Evolutionary conservation across 2,113 vertebrate genomes (phyloP), one percentile per base, ranked within the genome.

Genomic region (Hemiprocne comata): DNA sequence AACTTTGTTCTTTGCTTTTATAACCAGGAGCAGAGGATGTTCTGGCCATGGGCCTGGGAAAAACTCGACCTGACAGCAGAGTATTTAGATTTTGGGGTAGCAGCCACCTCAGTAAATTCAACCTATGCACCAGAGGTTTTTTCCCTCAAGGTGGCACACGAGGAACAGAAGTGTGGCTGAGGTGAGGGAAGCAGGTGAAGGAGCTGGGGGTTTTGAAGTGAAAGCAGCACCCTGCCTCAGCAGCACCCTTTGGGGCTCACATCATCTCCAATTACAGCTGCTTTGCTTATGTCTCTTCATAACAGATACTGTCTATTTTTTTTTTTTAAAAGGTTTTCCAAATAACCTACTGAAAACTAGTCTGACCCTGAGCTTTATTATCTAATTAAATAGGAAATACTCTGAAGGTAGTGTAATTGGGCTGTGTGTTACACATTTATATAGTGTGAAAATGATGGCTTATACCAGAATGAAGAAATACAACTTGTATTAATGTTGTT

Each of bases 71-170:
- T 73, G 21, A n/a, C 60, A 78, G 28, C 6, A 61, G 70, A 76
- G 2, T 5, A 15, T 58, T 55, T 66, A 46, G 40, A 70, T 29
- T 62, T 87, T 48, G 5, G 15, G 10, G 28, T 11, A 36, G 75
- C 60, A 81, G 65, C 38, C 85, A 82, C 57, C 34, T 57, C 33
- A 21, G 31, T 16, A 40, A 61, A 23, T 65, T 36, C 55, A 9
- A 7, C 14, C 42, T 51, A 0, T 79, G 85, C 89, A 91, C 28
- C 19, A 50, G 71, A 79, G 42, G 1, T 23, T 85, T 78, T 62
- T 93, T 80, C 86, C 95, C 94, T 97, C 93, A 83, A 95, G 94
- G 89, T 95, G 94, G 95, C 95, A 95, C 85, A 90, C 95, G 87
- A 95, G 94, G 89, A 93, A 46, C 71, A 38, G 4, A 72, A 93